Percentiles rank a stretch among this genome's conserved stretches.
phyloP scores from a whole-genome alignment of 2,113 vertebrate species.

The Pygoscelis antarcticus region DNA sequence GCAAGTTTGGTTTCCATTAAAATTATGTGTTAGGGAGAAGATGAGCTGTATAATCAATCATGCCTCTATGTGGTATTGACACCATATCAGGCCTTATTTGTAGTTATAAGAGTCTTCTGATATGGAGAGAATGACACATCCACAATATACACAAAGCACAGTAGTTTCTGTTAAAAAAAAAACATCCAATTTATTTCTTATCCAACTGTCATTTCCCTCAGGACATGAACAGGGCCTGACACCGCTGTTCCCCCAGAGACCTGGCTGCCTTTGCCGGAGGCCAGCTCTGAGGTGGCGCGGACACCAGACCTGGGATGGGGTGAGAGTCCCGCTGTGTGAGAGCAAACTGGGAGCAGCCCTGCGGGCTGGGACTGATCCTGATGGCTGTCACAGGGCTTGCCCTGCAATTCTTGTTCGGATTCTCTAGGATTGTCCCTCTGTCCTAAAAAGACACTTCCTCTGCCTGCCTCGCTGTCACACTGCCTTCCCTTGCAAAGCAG shows the following conservation, averaged over 20 bases:
- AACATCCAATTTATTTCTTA: neutral
- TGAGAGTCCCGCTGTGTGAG: neutral
- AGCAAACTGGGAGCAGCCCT: accelerated
- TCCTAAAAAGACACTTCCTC: neutral
- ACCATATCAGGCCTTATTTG: neutral
- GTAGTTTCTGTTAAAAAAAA: neutral
- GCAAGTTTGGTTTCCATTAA: neutral
- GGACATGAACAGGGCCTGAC: neutral
- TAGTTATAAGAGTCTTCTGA: neutral
- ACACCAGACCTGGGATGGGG: accelerated
- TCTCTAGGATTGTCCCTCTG: neutral
- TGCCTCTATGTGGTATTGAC: neutral
- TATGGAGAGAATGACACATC: neutral
- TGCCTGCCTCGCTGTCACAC: neutral
- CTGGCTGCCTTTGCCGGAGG: neutral
- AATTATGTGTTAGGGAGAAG: neutral
- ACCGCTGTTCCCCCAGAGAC: accelerated
- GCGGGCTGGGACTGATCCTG: neutral
- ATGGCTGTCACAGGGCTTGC: neutral
- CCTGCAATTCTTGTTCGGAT: neutral
- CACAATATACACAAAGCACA: neutral
- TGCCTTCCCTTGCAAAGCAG: neutral
- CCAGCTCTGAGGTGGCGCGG: accelerated
- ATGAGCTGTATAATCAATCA: neutral
- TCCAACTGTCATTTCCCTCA: neutral